Evolutionary conservation across 2,888 invertebrate species (phyloP).

Genomic region (Muscina levida): DNA sequence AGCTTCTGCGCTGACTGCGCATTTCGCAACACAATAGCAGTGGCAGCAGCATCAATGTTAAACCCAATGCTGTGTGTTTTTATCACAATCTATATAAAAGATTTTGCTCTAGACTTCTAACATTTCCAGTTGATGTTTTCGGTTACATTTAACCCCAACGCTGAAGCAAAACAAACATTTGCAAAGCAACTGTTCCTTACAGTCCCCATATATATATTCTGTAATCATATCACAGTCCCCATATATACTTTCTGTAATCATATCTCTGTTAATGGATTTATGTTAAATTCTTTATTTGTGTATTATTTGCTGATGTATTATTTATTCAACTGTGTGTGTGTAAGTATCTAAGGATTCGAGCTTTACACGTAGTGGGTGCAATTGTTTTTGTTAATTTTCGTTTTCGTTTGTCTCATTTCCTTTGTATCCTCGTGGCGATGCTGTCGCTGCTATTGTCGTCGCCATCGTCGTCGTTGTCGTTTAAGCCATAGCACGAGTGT

Average conservation of each 20-base stretch:
- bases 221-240: too few species aligned
- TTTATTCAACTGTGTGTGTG: constrained; percentile 10
- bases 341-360: constrained; percentile 1
- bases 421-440: constrained; percentile 61
- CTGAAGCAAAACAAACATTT: neutral
- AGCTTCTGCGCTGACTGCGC: constrained; percentile 14
- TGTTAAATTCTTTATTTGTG: neutral
- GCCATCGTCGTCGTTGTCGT: constrained; percentile 15
- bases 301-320: neutral
- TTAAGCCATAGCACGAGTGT: too few species aligned
- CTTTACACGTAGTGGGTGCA: constrained; percentile 45
- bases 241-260: too few species aligned
- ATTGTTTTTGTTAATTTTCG: constrained; percentile 47
- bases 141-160: neutral
- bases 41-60: constrained; percentile 7
- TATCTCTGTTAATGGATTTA: too few species aligned
- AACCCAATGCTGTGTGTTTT: neutral
- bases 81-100: too few species aligned
- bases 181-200: too few species aligned
- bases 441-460: constrained; percentile 56
- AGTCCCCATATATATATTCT: too few species aligned
- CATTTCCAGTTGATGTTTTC: too few species aligned
- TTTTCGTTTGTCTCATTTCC: constrained; percentile 55
- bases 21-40: too few species aligned
- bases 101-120: too few species aligned